Percentiles rank a stretch among this genome's conserved stretches.
These are phyloP conservation scores for Uloborus diversus DNA, from an alignment of 1,140 invertebrate species.

Conservation along the genomic window DNA sequence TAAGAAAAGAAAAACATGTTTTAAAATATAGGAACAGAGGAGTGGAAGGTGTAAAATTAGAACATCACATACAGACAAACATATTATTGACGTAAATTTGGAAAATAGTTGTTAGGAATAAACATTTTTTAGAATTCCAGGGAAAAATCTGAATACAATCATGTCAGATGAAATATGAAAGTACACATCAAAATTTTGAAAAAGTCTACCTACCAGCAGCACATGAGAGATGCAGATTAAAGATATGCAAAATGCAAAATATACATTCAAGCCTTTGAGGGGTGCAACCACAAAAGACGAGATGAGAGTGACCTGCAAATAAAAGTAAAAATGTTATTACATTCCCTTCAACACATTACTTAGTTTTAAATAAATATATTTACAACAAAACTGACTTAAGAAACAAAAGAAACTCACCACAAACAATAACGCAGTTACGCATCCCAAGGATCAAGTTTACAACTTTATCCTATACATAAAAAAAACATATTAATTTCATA, in stretches of 20 bases:
- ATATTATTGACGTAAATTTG: no score
- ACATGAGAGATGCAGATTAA: constrained; percentile 29
- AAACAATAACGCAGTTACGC: constrained; percentile 22
- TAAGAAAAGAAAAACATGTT: not conserved
- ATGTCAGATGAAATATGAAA: no score
- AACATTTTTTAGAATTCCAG: no score
- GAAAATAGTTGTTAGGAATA: no score
- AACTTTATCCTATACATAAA: constrained; percentile 35
- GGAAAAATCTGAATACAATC: no score
- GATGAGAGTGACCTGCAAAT: constrained; percentile 29
- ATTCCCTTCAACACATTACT: no score
- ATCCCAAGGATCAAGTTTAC: constrained; percentile 35
- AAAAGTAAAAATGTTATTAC: no score
- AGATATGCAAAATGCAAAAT: constrained; percentile 48
- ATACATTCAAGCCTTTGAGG: constrained; percentile 36
- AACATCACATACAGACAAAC: no score
- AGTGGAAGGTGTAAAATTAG: no score
- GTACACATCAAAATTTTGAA: no score
- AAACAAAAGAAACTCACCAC: constrained; percentile 10
- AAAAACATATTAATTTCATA: not conserved
- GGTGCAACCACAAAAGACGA: constrained; percentile 31
- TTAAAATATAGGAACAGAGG: no score
- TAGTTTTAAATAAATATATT: not conserved
- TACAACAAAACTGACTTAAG: not conserved
- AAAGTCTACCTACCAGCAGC: constrained; percentile 38